phyloP scores from a whole-genome alignment of 2,797 vertebrate genomes.

The Pogoniulus pusillus region DNA sequence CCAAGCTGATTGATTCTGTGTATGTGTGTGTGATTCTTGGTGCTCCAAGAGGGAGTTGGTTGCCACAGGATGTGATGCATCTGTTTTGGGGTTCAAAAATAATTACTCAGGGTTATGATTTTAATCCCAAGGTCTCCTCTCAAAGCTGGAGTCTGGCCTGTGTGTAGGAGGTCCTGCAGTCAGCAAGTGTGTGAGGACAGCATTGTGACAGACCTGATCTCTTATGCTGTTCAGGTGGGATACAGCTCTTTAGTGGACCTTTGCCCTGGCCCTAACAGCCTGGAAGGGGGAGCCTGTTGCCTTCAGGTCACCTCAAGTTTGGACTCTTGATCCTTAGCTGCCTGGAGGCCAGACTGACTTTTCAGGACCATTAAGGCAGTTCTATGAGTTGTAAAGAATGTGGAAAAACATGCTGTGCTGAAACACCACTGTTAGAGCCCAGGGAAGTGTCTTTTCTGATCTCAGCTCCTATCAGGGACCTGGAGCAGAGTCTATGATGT shows the following conservation, averaged over 20 bases:
- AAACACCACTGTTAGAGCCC: not conserved
- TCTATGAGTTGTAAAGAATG: not conserved
- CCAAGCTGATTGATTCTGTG: too few relatives aligned
- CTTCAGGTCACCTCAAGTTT: not conserved
- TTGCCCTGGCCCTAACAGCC: not conserved
- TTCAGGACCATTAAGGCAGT: not conserved
- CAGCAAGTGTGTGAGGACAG: rapidly evolving
- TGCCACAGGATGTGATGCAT: not conserved
- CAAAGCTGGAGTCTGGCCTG: rapidly evolving
- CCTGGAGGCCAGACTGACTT: not conserved
- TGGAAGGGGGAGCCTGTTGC: not conserved
- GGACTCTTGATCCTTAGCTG: not conserved
- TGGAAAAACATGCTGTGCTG: not conserved
- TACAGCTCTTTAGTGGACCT: not conserved
- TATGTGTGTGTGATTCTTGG: not conserved
- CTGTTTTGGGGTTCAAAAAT: not conserved
- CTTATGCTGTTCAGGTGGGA: rapidly evolving
- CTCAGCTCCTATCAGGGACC: not conserved
- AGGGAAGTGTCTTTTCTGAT: not conserved
- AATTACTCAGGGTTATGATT: rapidly evolving
- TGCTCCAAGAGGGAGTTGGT: not conserved
- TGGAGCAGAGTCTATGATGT: not conserved
- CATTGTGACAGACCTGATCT: not conserved
- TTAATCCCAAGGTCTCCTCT: not conserved
- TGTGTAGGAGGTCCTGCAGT: not conserved